phyloP scores from a whole-genome alignment of 1,140 invertebrate genomes.

The Manduca sexta region DNA sequence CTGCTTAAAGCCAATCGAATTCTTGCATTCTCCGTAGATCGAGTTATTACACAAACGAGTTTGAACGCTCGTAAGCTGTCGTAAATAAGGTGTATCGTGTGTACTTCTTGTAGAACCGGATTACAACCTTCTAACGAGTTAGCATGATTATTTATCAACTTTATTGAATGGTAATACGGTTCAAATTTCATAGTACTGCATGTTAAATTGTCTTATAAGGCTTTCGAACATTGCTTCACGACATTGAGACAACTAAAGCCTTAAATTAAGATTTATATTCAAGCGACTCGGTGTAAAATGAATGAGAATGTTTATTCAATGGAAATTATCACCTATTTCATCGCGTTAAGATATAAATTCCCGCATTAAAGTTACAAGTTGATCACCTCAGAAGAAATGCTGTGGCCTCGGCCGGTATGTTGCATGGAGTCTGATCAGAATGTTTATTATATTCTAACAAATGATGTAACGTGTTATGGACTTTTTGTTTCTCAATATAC shows the following conservation, averaged over 20 bases:
- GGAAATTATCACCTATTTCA: constrained; percentile 19
- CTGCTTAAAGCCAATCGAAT: constrained; percentile 35
- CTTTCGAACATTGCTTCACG: constrained; percentile 1
- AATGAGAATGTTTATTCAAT: constrained; percentile 11
- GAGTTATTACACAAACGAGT: constrained; percentile 40
- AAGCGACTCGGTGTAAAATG: constrained; percentile 2
- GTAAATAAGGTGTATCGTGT: constrained; percentile 18
- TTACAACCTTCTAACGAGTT: background rate
- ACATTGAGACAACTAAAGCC: constrained; percentile 1
- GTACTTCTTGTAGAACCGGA: constrained; percentile 25
- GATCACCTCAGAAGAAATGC: constrained; percentile 57
- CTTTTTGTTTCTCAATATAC: constrained; percentile 9
- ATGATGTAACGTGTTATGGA: constrained; percentile 16
- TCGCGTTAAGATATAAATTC: constrained; percentile 15
- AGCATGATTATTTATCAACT: background rate
- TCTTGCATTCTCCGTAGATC: constrained; percentile 47
- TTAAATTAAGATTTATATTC: constrained; percentile 12
- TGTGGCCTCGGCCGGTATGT: constrained; percentile 48
- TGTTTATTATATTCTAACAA: constrained; percentile 19
- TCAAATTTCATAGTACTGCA: background rate
- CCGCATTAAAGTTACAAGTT: constrained; percentile 20
- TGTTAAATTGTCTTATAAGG: background rate
- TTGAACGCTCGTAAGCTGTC: constrained; percentile 27
- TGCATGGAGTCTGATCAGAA: constrained; percentile 24
- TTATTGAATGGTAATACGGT: background rate